Conservation (phyloP, 2,113 vertebrate species). For the Tragelaphus strepsiceros region DNA sequence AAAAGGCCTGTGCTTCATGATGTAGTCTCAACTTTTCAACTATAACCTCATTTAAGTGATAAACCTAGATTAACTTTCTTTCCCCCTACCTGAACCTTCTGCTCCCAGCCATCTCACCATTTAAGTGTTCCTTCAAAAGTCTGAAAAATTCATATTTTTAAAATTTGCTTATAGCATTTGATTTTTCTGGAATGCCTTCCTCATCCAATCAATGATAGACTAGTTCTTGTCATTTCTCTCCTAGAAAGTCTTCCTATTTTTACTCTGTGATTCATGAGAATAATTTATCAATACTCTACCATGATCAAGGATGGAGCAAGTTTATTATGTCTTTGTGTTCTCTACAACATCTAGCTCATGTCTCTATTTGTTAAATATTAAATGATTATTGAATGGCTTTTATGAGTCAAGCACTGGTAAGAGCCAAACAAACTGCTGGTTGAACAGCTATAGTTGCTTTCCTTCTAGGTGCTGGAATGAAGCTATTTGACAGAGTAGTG, state of each 20-base stretch:
- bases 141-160: background rate
- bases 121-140: background rate
- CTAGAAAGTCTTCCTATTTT: background rate
- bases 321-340: background rate
- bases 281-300: slow-evolving; percentile 1
- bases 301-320: background rate
- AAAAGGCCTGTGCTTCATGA: background rate
- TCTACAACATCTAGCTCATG: background rate
- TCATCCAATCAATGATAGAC: background rate
- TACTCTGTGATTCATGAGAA: background rate
- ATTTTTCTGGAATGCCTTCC: background rate
- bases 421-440: background rate
- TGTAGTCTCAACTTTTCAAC: background rate
- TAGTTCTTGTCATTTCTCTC: background rate
- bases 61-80: background rate
- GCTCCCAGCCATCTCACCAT: background rate
- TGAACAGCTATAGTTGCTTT: background rate
- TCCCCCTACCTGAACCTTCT: background rate
- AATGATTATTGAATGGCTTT: slow-evolving; percentile 21
- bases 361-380: slow-evolving; percentile 40
- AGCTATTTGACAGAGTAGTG: background rate
- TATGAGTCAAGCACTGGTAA: background rate
- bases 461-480: background rate
- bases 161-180: background rate
- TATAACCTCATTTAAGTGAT: background rate